These are phyloP conservation scores for Fringilla coelebs DNA, from an alignment of 2,797 vertebrate genomes.

Conservation along the genomic window DNA sequence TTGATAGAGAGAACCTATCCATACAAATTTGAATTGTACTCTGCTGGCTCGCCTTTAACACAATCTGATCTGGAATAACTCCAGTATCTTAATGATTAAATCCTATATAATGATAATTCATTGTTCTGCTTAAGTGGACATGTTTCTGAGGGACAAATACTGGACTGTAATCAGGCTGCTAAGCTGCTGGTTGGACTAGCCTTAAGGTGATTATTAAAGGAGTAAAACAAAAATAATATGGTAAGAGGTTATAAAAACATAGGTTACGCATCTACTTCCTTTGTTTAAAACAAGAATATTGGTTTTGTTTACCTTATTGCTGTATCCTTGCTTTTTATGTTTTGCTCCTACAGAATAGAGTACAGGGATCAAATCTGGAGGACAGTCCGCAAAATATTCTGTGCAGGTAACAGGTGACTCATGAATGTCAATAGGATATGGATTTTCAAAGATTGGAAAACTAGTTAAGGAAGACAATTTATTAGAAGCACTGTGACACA, in stretches of 20 bases:
- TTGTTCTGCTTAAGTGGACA: background rate
- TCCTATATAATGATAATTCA: background rate
- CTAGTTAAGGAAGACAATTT: slow-evolving; percentile 77
- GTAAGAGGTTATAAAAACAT: background rate
- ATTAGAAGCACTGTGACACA: slow-evolving; percentile 65
- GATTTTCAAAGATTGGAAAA: slow-evolving; percentile 99
- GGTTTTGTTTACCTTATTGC: slow-evolving; percentile 86
- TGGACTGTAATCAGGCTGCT: background rate
- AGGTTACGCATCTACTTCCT: background rate
- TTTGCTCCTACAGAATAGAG: slow-evolving; percentile 97
- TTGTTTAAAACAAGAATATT: background rate
- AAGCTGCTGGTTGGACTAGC: background rate
- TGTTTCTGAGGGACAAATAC: background rate
- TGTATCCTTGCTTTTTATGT: slow-evolving; percentile 97
- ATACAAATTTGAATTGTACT: background rate
- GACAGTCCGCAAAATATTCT: slow-evolving; percentile 96
- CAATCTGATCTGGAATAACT: background rate
- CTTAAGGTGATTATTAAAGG: background rate
- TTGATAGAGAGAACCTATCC: background rate
- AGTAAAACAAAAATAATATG: background rate
- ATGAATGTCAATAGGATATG: slow-evolving; percentile 97
- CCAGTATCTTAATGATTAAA: background rate
- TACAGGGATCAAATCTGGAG: slow-evolving; percentile 93
- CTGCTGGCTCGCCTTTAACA: background rate
- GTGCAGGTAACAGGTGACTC: slow-evolving; percentile 98